Percentiles rank a stretch among this genome's conserved stretches.
Evolutionary conservation across 1,140 invertebrate genomes (phyloP).

Genomic region (Drosophila pallidifrons): DNA sequence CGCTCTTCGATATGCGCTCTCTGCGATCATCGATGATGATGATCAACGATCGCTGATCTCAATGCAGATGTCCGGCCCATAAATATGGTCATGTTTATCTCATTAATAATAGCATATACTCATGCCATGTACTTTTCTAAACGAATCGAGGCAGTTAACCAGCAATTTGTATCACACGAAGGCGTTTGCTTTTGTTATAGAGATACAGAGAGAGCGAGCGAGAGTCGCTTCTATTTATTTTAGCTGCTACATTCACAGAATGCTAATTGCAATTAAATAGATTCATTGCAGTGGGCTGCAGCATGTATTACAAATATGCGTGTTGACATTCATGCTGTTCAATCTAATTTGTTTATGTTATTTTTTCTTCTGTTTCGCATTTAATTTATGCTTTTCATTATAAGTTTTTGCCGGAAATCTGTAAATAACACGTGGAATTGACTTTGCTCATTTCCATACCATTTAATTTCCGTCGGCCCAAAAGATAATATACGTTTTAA

Average conservation of each 20-base stretch:
- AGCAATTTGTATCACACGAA: constrained; percentile 34
- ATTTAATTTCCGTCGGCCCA: constrained; percentile 59
- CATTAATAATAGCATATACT: constrained; percentile 7
- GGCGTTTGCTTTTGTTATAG: constrained; percentile 44
- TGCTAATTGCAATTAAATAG: constrained; percentile 38
- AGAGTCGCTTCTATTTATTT: not conserved
- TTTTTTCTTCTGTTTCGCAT: not conserved
- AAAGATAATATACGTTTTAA: constrained; percentile 20
- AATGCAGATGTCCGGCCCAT: constrained; percentile 26
- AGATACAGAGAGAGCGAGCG: not conserved
- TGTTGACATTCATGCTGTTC: constrained; percentile 15
- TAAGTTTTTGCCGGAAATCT: constrained; percentile 28
- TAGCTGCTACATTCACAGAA: constrained; percentile 11
- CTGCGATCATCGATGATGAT: not conserved
- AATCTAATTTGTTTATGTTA: constrained; percentile 22
- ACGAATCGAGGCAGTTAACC: not conserved
- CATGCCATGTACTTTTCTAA: constrained; percentile 6
- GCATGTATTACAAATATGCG: not conserved
- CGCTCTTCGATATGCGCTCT: not conserved
- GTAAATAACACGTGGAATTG: constrained; percentile 26
- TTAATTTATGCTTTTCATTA: constrained; percentile 35
- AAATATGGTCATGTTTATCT: constrained; percentile 44
- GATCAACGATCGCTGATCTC: not conserved
- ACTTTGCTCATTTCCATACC: constrained; percentile 44
- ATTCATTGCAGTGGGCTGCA: not conserved